Percentiles rank a stretch among this genome's conserved stretches.
These are phyloP conservation scores for Caprella mutica DNA, from an alignment of 2,888 invertebrate species.

Conservation along the genomic window DNA sequence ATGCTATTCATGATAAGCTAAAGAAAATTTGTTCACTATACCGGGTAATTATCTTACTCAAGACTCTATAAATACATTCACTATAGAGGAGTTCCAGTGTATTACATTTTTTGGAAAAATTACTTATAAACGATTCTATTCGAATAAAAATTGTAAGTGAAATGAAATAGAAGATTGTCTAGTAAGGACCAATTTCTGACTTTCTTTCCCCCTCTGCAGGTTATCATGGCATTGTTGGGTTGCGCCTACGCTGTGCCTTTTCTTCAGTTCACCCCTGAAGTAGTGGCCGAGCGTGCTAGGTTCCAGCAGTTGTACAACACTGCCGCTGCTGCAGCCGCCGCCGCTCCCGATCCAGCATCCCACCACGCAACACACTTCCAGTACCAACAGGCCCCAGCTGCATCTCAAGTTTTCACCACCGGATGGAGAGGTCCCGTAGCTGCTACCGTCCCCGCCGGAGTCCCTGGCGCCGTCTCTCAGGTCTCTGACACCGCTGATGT, in stretches of 20 bases:
- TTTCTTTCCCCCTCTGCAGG: slow-evolving; percentile 8
- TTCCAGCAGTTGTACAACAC: slow-evolving; percentile 18
- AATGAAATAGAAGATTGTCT: too few species aligned
- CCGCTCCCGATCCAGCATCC: background rate
- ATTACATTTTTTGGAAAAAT: too few species aligned
- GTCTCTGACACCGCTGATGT: slow-evolving; percentile 36
- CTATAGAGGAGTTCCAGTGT: too few species aligned
- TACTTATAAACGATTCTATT: too few species aligned
- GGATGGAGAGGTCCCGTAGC: slow-evolving; percentile 15
- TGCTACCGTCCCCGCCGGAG: slow-evolving; percentile 18
- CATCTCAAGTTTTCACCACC: background rate
- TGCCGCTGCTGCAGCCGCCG: slow-evolving; percentile 9
- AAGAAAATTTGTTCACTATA: too few species aligned
- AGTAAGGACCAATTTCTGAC: too few species aligned
- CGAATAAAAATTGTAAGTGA: too few species aligned
- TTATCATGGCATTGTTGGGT: slow-evolving; percentile 30
- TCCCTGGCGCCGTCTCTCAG: slow-evolving; percentile 42
- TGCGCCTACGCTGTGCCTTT: slow-evolving; percentile 16
- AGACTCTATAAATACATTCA: too few species aligned
- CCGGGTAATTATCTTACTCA: too few species aligned
- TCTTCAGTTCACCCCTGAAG: slow-evolving; percentile 20
- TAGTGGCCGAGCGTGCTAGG: slow-evolving; percentile 26
- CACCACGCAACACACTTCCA: too few species aligned
- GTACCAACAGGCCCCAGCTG: too few species aligned
- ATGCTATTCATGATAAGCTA: too few species aligned